Evolutionary conservation across 92 coral and sea anemone species (phyloP).

Genomic region (Porites cylindrica): DNA sequence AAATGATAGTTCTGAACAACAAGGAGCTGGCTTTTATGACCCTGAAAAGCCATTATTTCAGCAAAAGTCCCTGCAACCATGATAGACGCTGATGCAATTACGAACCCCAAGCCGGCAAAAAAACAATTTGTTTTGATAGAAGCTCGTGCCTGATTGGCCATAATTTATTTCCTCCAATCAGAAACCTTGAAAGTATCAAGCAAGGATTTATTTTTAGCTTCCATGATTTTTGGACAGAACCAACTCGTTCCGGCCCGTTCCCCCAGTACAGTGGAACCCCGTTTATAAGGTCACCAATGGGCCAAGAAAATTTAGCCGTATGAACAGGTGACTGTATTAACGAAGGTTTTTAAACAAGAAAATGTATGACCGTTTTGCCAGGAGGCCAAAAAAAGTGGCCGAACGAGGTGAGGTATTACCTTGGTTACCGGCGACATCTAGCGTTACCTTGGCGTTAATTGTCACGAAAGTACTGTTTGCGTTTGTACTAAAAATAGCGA

Average conservation of each 20-base stretch:
- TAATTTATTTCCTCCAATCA: constrained; percentile 21
- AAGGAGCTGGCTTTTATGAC: neutral
- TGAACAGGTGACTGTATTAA: no score
- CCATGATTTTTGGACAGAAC: constrained; percentile 7
- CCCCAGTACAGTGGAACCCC: no score
- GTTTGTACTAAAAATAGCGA: neutral
- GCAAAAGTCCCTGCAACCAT: neutral
- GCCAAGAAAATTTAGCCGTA: no score
- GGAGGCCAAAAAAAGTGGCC: no score
- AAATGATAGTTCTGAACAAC: neutral
- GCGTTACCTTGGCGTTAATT: no score
- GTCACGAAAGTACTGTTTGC: neutral
- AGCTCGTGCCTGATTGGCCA: constrained; percentile 22
- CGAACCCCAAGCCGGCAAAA: neutral
- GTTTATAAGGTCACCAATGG: no score
- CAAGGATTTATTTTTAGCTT: constrained; percentile 23
- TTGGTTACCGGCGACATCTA: no score
- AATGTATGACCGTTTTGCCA: no score
- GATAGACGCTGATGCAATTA: constrained; percentile 26
- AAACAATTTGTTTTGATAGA: neutral
- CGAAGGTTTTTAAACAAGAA: no score
- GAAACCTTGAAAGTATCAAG: neutral
- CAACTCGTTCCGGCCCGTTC: constrained; percentile 17
- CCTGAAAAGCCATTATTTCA: constrained; percentile 8
- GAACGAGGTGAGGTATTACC: no score